phyloP scores from a whole-genome alignment of 1,140 invertebrate genomes.

The Elysia chlorotica region DNA sequence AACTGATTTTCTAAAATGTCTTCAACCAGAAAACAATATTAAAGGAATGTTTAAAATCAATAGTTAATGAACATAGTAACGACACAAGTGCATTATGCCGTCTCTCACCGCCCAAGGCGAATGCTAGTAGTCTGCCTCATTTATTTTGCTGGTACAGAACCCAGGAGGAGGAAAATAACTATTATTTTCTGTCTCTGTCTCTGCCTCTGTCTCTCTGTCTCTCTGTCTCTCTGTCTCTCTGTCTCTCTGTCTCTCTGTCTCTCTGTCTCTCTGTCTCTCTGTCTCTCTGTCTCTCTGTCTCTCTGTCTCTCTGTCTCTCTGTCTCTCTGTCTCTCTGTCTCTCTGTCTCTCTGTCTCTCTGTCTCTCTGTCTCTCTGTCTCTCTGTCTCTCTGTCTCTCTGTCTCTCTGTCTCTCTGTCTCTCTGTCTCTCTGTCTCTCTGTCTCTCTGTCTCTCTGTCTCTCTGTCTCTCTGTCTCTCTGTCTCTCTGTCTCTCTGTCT shows the following conservation, averaged over 20 bases:
- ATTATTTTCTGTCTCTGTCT: no score
- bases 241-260: not conserved
- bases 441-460: not conserved
- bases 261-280: not conserved
- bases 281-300: not conserved
- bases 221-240: not conserved
- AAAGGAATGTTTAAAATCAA: no score
- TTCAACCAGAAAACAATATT: no score
- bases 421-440: not conserved
- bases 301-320: not conserved
- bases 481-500: not conserved
- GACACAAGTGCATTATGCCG: no score
- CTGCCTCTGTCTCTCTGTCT: not conserved
- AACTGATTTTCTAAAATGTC: no score
- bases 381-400: conserved; percentile 2
- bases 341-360: not conserved
- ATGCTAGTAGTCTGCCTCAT: no score
- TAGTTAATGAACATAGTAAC: no score
- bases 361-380: conserved; percentile 2
- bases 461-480: not conserved
- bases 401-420: not conserved
- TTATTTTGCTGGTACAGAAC: no score
- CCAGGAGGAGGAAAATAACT: no score
- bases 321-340: not conserved
- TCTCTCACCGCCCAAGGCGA: no score